These are phyloP conservation scores for Trematomus loennbergii DNA, from an alignment of 2,113 vertebrate genomes.

Conservation along the genomic window DNA sequence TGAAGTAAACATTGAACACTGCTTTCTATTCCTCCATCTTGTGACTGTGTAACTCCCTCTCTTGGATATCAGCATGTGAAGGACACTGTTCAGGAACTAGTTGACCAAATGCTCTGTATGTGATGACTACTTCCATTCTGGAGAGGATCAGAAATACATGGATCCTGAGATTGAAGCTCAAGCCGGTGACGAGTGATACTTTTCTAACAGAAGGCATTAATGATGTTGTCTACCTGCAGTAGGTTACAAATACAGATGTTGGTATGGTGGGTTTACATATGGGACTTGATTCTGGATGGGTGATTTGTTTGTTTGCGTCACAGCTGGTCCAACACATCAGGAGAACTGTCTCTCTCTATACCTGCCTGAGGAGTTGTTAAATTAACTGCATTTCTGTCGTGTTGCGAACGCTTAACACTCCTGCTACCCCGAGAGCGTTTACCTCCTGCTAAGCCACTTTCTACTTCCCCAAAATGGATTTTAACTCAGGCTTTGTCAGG, in stretches of 20 bases:
- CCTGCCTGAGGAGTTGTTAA: conserved; percentile 47
- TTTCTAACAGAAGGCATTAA: too few species aligned
- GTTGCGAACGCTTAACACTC: conserved; percentile 43
- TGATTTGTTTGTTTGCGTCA: conserved; percentile 48
- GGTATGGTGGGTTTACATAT: conserved; percentile 23
- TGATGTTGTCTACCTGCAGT: conserved; percentile 41
- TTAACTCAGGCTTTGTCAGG: conserved; percentile 31
- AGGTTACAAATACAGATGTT: conserved; percentile 45
- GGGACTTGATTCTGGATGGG: conserved; percentile 45
- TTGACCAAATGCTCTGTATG: too few species aligned
- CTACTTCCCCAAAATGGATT: conserved; percentile 52
- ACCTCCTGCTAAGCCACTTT: conserved; percentile 55
- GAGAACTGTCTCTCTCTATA: conserved; percentile 5
- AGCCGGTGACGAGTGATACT: too few species aligned
- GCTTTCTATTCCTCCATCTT: too few species aligned
- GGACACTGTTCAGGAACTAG: too few species aligned
- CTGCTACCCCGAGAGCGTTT: conserved; percentile 37
- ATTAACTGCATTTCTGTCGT: conserved; percentile 64
- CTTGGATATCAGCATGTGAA: too few species aligned
- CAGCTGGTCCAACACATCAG: conserved; percentile 47
- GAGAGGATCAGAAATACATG: too few species aligned
- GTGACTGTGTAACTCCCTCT: too few species aligned
- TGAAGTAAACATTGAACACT: too few species aligned
- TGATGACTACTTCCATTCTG: too few species aligned
- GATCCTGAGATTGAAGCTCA: too few species aligned